A percentile compares a stretch with the other conserved stretches of the same genome.
phyloP scores from a whole-genome alignment of 2,113 vertebrate genomes.

The Cyprinodon variegatus region DNA sequence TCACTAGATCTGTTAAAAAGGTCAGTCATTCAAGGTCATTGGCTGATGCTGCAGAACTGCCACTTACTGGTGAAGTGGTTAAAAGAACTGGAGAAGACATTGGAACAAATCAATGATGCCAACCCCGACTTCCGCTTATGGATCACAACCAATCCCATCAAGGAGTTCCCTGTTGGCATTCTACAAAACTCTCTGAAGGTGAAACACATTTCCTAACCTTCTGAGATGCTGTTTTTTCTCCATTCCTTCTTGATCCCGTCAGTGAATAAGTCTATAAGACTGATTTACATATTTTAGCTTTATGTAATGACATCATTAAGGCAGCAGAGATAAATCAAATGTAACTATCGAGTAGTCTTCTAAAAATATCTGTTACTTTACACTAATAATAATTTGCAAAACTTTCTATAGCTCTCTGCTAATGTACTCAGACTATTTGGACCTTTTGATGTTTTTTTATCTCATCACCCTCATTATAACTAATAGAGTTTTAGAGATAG shows the following conservation, averaged over 20 bases:
- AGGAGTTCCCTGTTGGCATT: slow-evolving; percentile 91
- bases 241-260: not conserved
- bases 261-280: not conserved
- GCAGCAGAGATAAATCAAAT: no score
- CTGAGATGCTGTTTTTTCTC: not conserved
- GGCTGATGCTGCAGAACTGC: slow-evolving; percentile 97
- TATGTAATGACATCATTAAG: not conserved
- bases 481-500: no score
- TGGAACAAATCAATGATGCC: slow-evolving; percentile 87
- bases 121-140: slow-evolving; percentile 92
- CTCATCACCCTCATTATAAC: no score
- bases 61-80: slow-evolving; percentile 95
- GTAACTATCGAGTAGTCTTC: no score
- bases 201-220: slow-evolving; percentile 14
- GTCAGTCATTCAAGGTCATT: slow-evolving; percentile 83
- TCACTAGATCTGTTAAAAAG: slow-evolving; percentile 89
- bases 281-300: not conserved
- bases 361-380: no score
- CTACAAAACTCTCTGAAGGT: slow-evolving; percentile 96
- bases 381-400: no score
- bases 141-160: slow-evolving; percentile 93
- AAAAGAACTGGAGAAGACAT: slow-evolving; percentile 88
- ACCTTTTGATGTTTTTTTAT: no score
- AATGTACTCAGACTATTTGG: no score
- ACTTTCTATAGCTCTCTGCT: no score